phyloP scores from a whole-genome alignment of 2,888 invertebrate species.

The Dryococelus australis region DNA sequence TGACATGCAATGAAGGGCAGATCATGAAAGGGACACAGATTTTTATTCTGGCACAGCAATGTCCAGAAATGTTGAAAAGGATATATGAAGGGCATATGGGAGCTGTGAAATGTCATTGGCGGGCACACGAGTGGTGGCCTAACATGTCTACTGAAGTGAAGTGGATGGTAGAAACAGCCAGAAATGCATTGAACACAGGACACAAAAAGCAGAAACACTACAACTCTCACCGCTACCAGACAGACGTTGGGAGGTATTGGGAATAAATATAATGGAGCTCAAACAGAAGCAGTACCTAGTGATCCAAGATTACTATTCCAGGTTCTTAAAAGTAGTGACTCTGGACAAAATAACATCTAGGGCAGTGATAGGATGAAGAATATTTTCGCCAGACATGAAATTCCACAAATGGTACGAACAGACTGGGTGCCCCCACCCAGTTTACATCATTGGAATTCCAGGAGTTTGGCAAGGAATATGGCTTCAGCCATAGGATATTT shows the following conservation, averaged over 20 bases:
- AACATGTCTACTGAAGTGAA: not conserved
- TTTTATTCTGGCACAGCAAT: no score
- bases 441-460: no score
- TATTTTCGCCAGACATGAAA: not conserved
- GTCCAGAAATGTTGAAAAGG: no score
- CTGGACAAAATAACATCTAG: not conserved
- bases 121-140: not conserved
- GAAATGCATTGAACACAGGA: not conserved
- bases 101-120: not conserved
- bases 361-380: not conserved
- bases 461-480: not conserved
- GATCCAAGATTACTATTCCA: not conserved
- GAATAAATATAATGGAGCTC: not conserved
- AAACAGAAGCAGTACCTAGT: not conserved
- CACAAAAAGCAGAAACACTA: not conserved
- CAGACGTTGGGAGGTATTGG: not conserved
- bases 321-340: not conserved
- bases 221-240: not conserved
- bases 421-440: no score
- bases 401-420: no score
- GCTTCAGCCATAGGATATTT: not conserved
- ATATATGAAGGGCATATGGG: no score
- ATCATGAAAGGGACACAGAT: no score
- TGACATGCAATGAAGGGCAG: no score
- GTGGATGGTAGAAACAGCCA: not conserved